phyloP scores from a whole-genome alignment of 2,888 invertebrate species.

The Parochlus steinenii region DNA sequence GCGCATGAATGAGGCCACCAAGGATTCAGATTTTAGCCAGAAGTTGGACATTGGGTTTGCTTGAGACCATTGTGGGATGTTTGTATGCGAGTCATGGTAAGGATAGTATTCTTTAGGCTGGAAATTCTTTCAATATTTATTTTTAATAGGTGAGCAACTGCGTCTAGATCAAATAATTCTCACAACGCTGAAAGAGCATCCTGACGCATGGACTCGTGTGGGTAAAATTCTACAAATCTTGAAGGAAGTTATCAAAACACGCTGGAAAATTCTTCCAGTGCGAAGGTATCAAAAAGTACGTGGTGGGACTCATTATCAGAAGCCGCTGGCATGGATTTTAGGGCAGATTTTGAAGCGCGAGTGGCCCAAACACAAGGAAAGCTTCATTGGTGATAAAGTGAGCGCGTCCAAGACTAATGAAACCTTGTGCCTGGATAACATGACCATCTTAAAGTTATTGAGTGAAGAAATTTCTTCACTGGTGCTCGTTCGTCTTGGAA shows the following conservation, averaged over 20 bases:
- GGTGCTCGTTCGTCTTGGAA: slow-evolving; percentile 96
- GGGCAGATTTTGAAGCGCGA: slow-evolving; percentile 98
- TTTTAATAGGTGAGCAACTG: slow-evolving; percentile 80
- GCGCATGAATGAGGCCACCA: slow-evolving; percentile 65
- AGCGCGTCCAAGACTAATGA: slow-evolving; percentile 98
- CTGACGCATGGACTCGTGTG: slow-evolving; percentile 97
- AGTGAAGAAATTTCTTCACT: slow-evolving; percentile 98
- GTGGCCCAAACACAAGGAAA: slow-evolving; percentile 99
- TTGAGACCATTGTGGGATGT: slow-evolving; percentile 87
- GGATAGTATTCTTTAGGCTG: too few species aligned
- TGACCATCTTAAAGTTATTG: slow-evolving; percentile 91
- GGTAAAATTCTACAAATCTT: slow-evolving; percentile 98
- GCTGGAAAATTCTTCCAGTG: slow-evolving; percentile 99
- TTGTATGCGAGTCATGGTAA: slow-evolving; percentile 59
- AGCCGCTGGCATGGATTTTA: slow-evolving; percentile 77
- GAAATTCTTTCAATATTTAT: too few species aligned
- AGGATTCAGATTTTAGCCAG: slow-evolving; percentile 90
- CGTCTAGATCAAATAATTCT: slow-evolving; percentile 87
- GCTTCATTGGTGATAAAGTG: slow-evolving; percentile 97
- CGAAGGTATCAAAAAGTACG: slow-evolving; percentile 98
- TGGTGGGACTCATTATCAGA: slow-evolving; percentile 93
- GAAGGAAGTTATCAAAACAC: slow-evolving; percentile 95
- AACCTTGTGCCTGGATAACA: slow-evolving; percentile 97
- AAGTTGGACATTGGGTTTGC: slow-evolving; percentile 87
- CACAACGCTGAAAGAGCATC: slow-evolving; percentile 91